Conservation (phyloP, 2,113 vertebrate species). For the Campylomormyrus tamandua region DNA sequence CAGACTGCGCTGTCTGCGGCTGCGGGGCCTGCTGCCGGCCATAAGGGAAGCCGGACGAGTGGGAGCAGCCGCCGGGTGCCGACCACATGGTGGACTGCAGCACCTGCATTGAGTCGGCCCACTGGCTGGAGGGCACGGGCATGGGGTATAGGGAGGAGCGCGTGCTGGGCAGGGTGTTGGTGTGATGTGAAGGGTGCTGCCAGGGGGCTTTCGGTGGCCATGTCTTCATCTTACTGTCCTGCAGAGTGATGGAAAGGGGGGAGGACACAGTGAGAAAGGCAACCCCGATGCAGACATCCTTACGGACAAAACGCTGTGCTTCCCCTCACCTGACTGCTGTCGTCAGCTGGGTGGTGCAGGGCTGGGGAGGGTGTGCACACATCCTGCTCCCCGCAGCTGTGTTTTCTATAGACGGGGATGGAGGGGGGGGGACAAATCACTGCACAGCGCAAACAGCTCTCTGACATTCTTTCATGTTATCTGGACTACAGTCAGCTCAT, state of each 20-base stretch:
- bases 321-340: constrained; percentile 75
- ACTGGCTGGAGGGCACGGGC: constrained; percentile 78
- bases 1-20: constrained; percentile 19
- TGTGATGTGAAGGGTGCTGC: constrained; percentile 75
- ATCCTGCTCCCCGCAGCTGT: constrained; percentile 95
- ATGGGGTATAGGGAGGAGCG: constrained; percentile 79
- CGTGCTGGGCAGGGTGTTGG: constrained; percentile 73
- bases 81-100: constrained; percentile 90
- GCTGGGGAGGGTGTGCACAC: constrained; percentile 78
- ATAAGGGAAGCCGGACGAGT: constrained; percentile 74
- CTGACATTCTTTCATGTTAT: not conserved
- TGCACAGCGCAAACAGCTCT: not conserved
- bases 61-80: constrained; percentile 71
- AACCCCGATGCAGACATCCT: not conserved
- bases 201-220: constrained; percentile 98
- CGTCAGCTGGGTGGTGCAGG: constrained; percentile 76
- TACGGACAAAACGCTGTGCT: not conserved
- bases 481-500: not conserved
- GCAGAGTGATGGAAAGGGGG: constrained; percentile 19
- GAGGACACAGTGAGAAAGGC: not conserved
- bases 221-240: constrained; percentile 98
- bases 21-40: constrained; percentile 66
- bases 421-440: not conserved
- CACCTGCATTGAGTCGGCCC: constrained; percentile 90
- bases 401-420: constrained; percentile 68